Conservation (phyloP, 2,888 invertebrate species). For the Epinotia nisella region DNA sequence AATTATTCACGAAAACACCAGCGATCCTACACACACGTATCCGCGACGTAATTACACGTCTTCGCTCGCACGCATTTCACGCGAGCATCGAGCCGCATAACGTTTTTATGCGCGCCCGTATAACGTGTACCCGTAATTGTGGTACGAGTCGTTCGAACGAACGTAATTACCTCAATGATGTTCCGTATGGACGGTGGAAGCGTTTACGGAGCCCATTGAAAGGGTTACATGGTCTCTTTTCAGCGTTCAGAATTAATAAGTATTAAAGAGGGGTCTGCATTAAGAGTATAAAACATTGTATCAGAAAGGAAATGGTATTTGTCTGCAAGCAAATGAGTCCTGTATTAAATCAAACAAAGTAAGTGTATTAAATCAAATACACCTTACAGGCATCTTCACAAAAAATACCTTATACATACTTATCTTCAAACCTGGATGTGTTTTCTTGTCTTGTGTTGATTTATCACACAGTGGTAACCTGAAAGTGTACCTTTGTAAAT, state of each 20-base stretch:
- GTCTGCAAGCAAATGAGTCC: too few relatives aligned
- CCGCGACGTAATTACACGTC: constrained; percentile 30
- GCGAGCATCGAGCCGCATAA: constrained; percentile 30
- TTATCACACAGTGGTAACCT: too few relatives aligned
- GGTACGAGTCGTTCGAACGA: constrained; percentile 20
- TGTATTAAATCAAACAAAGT: too few relatives aligned
- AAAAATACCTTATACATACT: too few relatives aligned
- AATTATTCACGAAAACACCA: constrained; percentile 6
- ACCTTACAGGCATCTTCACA: too few relatives aligned
- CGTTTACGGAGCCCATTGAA: not conserved
- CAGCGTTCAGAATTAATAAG: not conserved
- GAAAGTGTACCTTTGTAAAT: too few relatives aligned
- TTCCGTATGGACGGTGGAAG: constrained; percentile 17
- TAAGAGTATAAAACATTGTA: not conserved
- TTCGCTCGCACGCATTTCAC: constrained; percentile 38
- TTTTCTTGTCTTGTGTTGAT: too few relatives aligned
- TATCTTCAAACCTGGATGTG: too few relatives aligned
- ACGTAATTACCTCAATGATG: constrained; percentile 25
- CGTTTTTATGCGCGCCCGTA: constrained; percentile 34
- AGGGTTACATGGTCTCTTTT: not conserved
- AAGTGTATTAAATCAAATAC: too few relatives aligned
- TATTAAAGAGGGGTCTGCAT: not conserved
- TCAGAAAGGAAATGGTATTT: not conserved
- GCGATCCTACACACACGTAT: constrained; percentile 3
- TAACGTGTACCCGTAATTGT: constrained; percentile 33